These are phyloP conservation scores for Fulmarus glacialis DNA, from an alignment of 2,113 vertebrate species.

Conservation along the genomic window DNA sequence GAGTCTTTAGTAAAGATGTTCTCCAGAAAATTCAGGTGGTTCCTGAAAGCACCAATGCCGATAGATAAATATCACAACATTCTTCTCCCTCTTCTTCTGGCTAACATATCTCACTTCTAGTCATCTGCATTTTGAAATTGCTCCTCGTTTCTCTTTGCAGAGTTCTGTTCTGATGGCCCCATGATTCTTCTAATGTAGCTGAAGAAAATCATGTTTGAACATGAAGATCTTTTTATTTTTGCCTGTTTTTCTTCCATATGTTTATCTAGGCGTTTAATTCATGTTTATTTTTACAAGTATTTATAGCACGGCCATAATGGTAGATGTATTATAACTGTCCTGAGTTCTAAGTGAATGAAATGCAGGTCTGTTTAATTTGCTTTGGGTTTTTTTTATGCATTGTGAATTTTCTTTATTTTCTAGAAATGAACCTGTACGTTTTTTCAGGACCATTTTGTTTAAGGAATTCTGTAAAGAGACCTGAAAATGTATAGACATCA, in stretches of 20 bases:
- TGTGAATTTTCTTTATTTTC: not conserved
- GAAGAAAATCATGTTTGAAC: not conserved
- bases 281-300: not conserved
- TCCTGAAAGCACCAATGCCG: not conserved
- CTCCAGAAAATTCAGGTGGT: not conserved
- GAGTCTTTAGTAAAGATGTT: not conserved
- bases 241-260: not conserved
- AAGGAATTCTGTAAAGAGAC: not conserved
- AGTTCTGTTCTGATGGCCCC: not conserved
- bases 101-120: not conserved
- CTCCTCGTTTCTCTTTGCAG: not conserved
- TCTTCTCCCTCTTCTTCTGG: not conserved
- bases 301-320: not conserved
- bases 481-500: not conserved
- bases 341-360: not conserved
- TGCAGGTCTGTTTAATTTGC: not conserved
- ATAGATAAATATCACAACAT: not conserved
- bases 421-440: not conserved
- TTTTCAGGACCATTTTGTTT: not conserved
- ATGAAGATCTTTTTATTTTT: not conserved
- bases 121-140: not conserved
- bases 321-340: not conserved
- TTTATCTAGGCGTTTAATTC: not conserved
- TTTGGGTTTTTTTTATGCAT: accelerated
- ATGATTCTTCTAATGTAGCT: not conserved